A percentile compares a stretch with the other conserved stretches of the same genome.
phyloP scores from a whole-genome alignment of 2,888 invertebrate genomes.

The Galerucella calmariensis region DNA sequence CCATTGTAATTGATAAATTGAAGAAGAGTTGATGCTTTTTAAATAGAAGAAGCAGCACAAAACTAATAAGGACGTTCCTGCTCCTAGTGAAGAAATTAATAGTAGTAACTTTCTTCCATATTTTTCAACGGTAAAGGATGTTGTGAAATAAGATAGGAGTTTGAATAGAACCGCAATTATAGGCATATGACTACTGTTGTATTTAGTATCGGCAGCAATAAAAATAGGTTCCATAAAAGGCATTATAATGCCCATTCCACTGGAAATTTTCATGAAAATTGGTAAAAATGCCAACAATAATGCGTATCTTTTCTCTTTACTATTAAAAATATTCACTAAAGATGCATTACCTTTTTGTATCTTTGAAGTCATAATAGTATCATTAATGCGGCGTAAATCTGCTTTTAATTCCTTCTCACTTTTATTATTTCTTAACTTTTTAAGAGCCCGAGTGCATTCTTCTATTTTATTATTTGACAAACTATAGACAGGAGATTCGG shows the following conservation, averaged over 20 bases:
- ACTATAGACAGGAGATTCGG: not conserved
- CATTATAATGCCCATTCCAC: not conserved
- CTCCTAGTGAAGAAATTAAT: constrained; percentile 72
- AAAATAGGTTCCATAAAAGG: not conserved
- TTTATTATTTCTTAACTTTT: constrained; percentile 1
- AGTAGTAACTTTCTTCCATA: constrained; percentile 78
- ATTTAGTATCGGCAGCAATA: not conserved
- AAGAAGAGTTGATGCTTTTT: constrained; percentile 54
- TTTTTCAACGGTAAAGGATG: constrained; percentile 72
- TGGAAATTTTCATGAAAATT: not conserved
- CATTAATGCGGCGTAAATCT: not conserved
- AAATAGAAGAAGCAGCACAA: constrained; percentile 72
- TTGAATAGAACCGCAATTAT: not conserved
- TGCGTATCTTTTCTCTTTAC: not conserved
- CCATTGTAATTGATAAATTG: constrained; percentile 68
- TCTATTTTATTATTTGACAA: not conserved
- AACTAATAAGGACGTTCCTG: constrained; percentile 69
- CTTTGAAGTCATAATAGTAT: constrained; percentile 52
- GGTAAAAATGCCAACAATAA: not conserved
- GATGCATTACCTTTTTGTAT: not conserved
- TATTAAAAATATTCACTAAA: not conserved
- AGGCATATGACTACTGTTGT: not conserved
- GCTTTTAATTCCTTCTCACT: not conserved
- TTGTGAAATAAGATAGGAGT: not conserved
- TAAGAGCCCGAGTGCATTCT: not conserved